Evolutionary conservation across 2,113 vertebrate species (phyloP).

Genomic region (Corythaeola cristata): DNA sequence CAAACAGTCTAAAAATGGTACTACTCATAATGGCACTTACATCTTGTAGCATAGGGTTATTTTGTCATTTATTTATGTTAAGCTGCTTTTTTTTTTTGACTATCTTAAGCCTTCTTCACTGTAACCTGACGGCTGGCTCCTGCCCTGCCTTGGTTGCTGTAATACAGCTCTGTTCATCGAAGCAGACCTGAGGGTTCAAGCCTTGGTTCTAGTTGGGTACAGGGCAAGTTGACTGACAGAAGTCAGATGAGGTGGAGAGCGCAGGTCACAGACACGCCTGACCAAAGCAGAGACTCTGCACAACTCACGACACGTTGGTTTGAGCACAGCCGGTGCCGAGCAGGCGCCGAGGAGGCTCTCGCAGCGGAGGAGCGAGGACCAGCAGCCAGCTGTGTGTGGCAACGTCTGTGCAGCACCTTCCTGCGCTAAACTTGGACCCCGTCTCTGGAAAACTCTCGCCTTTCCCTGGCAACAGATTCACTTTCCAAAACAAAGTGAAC

Average conservation of each 20-base stretch:
- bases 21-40: not conserved
- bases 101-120: not conserved
- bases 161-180: not conserved
- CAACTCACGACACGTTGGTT: not conserved
- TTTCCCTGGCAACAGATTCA: conserved; percentile 37
- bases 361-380: not conserved
- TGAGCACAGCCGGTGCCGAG: not conserved
- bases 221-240: not conserved
- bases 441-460: conserved; percentile 29
- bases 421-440: conserved; percentile 13
- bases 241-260: not conserved
- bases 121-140: not conserved
- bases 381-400: conserved; percentile 37
- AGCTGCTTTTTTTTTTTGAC: not conserved
- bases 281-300: not conserved
- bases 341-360: not conserved
- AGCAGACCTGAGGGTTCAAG: not conserved
- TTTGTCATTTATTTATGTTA: not conserved
- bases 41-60: not conserved
- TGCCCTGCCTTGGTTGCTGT: not conserved
- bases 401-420: conserved; percentile 20
- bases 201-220: not conserved
- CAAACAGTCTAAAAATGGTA: conserved; percentile 24
- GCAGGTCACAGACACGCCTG: not conserved
- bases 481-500: conserved; percentile 65